phyloP scores from a whole-genome alignment of 2,113 vertebrate genomes.

The Lophochroa leadbeateri region DNA sequence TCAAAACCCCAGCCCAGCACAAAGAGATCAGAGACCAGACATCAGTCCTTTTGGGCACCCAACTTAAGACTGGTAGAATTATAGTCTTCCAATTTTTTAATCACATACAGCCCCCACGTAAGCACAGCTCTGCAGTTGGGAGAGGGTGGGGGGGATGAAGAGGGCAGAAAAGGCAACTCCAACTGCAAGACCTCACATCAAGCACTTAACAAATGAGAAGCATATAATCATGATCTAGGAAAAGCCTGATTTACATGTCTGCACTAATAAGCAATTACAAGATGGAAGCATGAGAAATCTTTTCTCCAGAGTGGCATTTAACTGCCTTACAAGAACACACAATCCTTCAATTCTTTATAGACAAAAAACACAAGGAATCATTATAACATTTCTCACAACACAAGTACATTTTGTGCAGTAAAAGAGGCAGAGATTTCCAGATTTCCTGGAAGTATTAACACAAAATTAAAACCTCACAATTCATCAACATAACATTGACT shows the following conservation, averaged over 20 bases:
- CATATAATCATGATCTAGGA: not conserved
- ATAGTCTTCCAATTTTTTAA: not conserved
- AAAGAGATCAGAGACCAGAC: not conserved
- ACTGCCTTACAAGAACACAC: not conserved
- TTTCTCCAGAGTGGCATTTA: not conserved
- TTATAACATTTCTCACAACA: not conserved
- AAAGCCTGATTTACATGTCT: not conserved
- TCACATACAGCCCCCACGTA: not conserved
- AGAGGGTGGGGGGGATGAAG: not conserved
- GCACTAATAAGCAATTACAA: not conserved
- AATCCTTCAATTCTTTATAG: not conserved
- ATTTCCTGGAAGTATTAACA: not conserved
- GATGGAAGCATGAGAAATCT: not conserved
- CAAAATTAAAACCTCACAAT: not conserved
- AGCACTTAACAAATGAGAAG: not conserved
- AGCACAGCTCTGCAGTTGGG: rapidly evolving
- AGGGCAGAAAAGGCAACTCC: not conserved
- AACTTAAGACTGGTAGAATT: not conserved
- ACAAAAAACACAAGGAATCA: not conserved
- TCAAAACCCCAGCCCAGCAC: not conserved
- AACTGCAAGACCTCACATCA: not conserved
- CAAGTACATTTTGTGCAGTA: not conserved
- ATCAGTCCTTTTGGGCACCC: not conserved
- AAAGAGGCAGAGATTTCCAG: not conserved
- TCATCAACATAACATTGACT: not conserved